Base-by-base conservation (phyloP, 1,140 invertebrate species). In the Micrasema longulum region DNA sequence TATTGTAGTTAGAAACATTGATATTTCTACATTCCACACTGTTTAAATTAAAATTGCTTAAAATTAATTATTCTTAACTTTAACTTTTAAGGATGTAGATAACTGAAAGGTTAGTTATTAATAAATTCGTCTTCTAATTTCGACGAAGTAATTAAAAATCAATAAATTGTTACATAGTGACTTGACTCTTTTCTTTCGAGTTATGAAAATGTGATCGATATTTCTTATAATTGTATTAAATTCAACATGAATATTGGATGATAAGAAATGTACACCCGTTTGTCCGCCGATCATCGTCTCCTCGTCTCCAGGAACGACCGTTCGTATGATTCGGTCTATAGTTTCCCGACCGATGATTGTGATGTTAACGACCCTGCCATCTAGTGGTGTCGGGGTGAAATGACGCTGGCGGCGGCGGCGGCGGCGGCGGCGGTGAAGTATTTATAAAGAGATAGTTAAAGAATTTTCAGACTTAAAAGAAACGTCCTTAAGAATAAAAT, bases 401-500 rank as follows among this genome's bases (percentile, higher is more conserved):
- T 38, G 12, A 38, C n/a, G 43, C 9, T 45, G 3, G 43, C n/a
- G 43, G 18, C n/a, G n/a, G 18, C n/a, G n/a, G 3, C 16, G 45
- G 45, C 16, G 45, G 16, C 22, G 20, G 65, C 65, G 41, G n/a
- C 52, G 55, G 53, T 20, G 14, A 14, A 57, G 41, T 38, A 48
- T 60, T 62, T 43, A 41, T 63, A 38, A 63, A 63, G 18, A 53
- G 57, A 67, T 75, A 75, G 74, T 55, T 75, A 75, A 72, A 57
- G 68, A 72, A 64, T 68, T 67, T 69, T 75, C 74, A 71, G 74
- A 75, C 74, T 75, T 72, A 75, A 55, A 69, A 72, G 68, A 75
- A 72, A 75, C 74, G 74, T 75, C 74, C 74, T 75, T 75, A 69
- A 75, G 57, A 64, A 65, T 63, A 75, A 72, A n/a, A 67, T 57